Evolutionary conservation across 2,797 vertebrate species (phyloP).

Genomic region (Thamnophis elegans): DNA sequence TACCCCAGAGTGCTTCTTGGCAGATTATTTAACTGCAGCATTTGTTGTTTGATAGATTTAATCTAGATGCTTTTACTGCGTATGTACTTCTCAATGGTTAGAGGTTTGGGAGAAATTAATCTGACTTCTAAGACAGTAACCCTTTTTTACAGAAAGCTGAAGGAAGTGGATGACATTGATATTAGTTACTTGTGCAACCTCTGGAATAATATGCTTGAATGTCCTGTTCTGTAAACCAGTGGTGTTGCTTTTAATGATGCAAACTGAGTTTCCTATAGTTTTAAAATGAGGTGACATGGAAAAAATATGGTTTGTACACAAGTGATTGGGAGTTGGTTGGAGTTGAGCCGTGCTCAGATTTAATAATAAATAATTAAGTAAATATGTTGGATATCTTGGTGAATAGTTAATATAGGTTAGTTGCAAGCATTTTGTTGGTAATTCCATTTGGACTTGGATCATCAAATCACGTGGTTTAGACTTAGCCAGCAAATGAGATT

Average conservation of each 20-base stretch:
- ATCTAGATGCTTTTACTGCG: neutral
- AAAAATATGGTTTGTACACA: neutral
- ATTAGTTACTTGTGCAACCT: neutral
- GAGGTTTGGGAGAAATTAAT: neutral
- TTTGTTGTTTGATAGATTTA: neutral
- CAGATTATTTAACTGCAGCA: neutral
- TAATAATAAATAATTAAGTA: neutral
- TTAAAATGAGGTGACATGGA: neutral
- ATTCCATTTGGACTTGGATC: neutral
- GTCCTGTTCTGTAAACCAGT: neutral
- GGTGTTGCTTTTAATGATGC: neutral
- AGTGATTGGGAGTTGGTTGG: neutral
- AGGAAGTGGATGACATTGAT: neutral
- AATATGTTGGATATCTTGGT: neutral
- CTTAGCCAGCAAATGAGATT: neutral
- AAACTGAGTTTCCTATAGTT: neutral
- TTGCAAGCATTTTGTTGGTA: neutral
- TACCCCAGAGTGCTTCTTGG: neutral
- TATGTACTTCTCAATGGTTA: neutral
- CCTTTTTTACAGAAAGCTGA: neutral
- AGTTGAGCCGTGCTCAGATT: neutral
- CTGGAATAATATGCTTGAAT: neutral
- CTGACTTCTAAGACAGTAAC: neutral
- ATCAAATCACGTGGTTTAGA: neutral
- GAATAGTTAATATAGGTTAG: neutral